Conservation (phyloP, 2,113 vertebrate genomes). For the Phycodurus eques region DNA sequence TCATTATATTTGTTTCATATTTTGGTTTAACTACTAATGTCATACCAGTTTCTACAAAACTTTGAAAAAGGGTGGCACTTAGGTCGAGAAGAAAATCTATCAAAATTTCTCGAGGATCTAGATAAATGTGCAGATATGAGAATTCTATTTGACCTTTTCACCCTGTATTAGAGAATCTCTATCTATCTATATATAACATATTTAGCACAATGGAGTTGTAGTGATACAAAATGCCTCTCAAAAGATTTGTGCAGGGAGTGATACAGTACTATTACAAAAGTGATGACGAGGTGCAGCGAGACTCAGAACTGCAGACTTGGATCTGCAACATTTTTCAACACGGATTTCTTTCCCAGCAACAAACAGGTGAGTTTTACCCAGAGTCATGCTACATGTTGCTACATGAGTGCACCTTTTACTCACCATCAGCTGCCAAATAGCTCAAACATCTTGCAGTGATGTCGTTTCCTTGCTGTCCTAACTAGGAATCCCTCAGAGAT, state of each 20-base stretch:
- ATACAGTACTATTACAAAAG: conserved; percentile 56
- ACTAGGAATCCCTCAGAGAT: conserved; percentile 52
- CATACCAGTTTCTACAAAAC: too few relatives aligned
- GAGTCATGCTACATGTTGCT: not conserved
- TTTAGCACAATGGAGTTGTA: not conserved
- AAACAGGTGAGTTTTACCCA: conserved; percentile 49
- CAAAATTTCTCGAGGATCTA: too few relatives aligned
- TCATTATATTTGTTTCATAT: too few relatives aligned
- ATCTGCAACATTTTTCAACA: conserved; percentile 76
- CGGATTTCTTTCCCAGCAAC: conserved; percentile 65
- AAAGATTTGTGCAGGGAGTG: conserved; percentile 67
- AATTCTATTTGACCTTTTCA: too few relatives aligned
- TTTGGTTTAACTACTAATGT: too few relatives aligned
- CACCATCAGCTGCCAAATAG: not conserved
- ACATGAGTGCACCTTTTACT: not conserved
- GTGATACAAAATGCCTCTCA: conserved; percentile 1
- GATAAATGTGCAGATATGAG: too few relatives aligned
- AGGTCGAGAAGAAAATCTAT: too few relatives aligned
- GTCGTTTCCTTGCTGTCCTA: not conserved
- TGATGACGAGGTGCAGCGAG: conserved; percentile 49
- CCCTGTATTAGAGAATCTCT: too few relatives aligned
- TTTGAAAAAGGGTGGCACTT: too few relatives aligned
- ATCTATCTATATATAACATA: not conserved
- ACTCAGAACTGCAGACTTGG: conserved; percentile 79
- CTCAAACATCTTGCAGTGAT: not conserved